Conservation (phyloP, 2,797 vertebrate species). For the Emys orbicularis region DNA sequence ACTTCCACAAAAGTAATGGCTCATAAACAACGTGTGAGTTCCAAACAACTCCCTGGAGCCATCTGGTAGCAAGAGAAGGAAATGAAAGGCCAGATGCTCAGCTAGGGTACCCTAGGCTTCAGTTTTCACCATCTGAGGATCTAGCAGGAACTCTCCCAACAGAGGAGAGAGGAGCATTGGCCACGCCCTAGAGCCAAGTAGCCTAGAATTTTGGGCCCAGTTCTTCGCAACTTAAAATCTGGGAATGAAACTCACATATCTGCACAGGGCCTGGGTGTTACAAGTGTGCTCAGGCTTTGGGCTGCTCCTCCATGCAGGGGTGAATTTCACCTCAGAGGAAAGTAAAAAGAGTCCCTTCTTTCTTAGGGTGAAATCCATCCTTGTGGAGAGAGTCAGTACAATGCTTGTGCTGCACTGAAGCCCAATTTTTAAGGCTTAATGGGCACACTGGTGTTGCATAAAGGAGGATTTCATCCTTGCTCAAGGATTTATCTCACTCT, state of each 20-base stretch:
- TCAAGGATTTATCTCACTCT: neutral
- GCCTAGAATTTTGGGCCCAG: neutral
- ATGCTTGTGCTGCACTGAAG: neutral
- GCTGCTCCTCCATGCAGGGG: neutral
- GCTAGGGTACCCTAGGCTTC: neutral
- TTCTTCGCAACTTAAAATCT: neutral
- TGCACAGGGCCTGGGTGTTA: neutral
- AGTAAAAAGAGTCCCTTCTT: neutral
- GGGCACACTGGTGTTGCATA: too few species aligned
- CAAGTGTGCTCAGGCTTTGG: neutral
- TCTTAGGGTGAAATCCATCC: neutral
- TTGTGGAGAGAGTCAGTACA: neutral
- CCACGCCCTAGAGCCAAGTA: too few species aligned
- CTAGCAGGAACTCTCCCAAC: neutral
- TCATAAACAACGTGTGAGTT: accelerated
- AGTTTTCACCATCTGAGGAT: neutral
- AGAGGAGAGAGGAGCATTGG: neutral
- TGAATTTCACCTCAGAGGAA: neutral
- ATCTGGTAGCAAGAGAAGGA: neutral
- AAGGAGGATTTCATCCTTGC: neutral
- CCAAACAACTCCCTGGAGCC: neutral
- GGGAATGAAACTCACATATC: neutral
- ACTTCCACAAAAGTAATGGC: neutral
- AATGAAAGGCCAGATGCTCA: accelerated
- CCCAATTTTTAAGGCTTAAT: neutral